phyloP scores from a whole-genome alignment of 2,797 vertebrate species.

The Aulostomus chinensis region DNA sequence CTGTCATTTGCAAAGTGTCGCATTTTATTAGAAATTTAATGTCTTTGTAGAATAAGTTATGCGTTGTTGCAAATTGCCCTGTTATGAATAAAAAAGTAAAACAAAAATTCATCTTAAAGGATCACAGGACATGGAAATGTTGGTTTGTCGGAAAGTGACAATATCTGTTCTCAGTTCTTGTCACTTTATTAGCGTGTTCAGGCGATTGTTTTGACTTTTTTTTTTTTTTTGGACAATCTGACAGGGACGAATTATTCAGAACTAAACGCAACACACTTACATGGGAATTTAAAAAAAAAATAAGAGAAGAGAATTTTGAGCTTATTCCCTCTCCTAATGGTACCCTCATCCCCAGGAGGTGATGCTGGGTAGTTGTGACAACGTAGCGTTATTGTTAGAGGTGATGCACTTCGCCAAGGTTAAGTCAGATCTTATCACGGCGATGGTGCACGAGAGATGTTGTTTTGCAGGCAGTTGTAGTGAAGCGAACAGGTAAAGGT shows the following conservation, averaged over 20 bases:
- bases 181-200: too few relatives aligned
- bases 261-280: conserved; percentile 25
- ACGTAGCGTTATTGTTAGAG: conserved; percentile 67
- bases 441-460: conserved; percentile 42
- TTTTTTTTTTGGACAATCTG: not conserved
- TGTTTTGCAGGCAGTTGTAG: conserved; percentile 41
- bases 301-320: conserved; percentile 26
- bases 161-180: too few relatives aligned
- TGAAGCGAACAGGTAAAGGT: conserved; percentile 40
- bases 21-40: too few relatives aligned
- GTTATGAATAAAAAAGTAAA: too few relatives aligned
- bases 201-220: not conserved
- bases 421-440: conserved; percentile 75
- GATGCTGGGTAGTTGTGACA: conserved; percentile 69
- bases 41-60: too few relatives aligned
- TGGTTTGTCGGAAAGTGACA: too few relatives aligned
- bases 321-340: conserved; percentile 31
- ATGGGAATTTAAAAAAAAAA: conserved; percentile 26
- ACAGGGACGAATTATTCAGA: conserved; percentile 20
- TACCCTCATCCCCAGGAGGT: conserved; percentile 47
- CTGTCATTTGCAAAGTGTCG: too few relatives aligned
- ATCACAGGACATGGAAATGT: too few relatives aligned
- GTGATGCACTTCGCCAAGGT: conserved; percentile 74
- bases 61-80: too few relatives aligned
- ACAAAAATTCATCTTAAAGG: too few relatives aligned